These are phyloP conservation scores for Amorpha juglandis DNA, from an alignment of 2,888 invertebrate species.

Conservation along the genomic window DNA sequence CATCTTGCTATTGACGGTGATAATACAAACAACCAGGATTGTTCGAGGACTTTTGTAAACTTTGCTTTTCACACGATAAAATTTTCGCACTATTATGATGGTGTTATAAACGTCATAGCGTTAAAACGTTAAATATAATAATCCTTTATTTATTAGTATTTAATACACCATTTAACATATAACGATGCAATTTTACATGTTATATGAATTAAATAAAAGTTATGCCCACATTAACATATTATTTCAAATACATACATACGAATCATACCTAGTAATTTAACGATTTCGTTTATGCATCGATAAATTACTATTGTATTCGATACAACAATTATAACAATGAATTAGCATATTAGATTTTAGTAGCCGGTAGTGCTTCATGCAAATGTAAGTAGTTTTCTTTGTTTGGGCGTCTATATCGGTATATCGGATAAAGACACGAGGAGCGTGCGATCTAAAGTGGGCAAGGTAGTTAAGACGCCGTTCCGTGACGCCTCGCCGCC, in stretches of 20 bases:
- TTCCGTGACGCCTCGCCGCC: constrained; percentile 47
- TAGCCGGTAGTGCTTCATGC: constrained; percentile 22
- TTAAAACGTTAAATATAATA: not conserved
- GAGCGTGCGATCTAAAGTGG: constrained; percentile 41
- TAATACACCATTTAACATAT: too few relatives aligned
- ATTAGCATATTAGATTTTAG: constrained; percentile 9
- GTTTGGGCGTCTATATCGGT: constrained; percentile 28
- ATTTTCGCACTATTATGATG: constrained; percentile 21
- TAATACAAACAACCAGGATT: constrained; percentile 46
- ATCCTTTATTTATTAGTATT: too few relatives aligned
- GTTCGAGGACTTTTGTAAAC: constrained; percentile 40
- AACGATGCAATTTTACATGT: too few relatives aligned
- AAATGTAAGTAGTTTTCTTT: constrained; percentile 32
- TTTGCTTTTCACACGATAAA: constrained; percentile 52
- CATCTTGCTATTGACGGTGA: constrained; percentile 36
- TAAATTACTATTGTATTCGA: not conserved
- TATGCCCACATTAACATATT: too few relatives aligned
- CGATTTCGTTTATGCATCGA: not conserved
- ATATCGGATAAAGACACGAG: constrained; percentile 28
- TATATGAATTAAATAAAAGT: too few relatives aligned
- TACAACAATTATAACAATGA: constrained; percentile 1
- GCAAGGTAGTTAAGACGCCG: constrained; percentile 42
- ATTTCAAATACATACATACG: too few relatives aligned
- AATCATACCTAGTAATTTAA: too few relatives aligned
- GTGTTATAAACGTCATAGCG: constrained; percentile 17